These are phyloP conservation scores for Phoxinus dragarum DNA, from an alignment of 2,797 vertebrate genomes.

Conservation along the genomic window DNA sequence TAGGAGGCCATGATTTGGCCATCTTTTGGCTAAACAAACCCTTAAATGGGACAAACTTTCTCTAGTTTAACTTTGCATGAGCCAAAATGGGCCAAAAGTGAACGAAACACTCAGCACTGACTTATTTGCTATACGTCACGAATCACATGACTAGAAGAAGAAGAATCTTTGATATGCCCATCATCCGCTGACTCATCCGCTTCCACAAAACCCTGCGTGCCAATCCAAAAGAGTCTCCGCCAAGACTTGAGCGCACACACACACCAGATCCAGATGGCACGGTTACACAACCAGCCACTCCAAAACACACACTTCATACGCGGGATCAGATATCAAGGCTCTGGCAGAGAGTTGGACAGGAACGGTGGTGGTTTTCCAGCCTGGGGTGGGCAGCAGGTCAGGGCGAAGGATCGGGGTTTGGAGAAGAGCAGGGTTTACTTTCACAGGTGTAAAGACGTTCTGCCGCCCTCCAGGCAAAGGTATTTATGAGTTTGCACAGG, in stretches of 20 bases:
- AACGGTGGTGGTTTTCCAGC: constrained; percentile 57
- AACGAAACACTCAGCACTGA: neutral
- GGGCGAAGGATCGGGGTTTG: constrained; percentile 4
- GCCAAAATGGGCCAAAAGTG: neutral
- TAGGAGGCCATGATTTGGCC: too few relatives aligned
- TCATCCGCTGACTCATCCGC: neutral
- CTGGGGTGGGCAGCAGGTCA: constrained; percentile 55
- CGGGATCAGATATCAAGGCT: constrained; percentile 56
- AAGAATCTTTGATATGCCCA: constrained; percentile 13
- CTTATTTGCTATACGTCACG: neutral
- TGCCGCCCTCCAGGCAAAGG: constrained; percentile 61
- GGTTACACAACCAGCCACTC: constrained; percentile 53
- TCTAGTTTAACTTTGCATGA: neutral
- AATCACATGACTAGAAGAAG: neutral
- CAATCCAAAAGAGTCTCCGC: neutral
- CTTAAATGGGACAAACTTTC: neutral
- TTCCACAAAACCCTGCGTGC: neutral
- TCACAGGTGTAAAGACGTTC: constrained; percentile 63
- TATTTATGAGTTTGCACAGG: constrained; percentile 69
- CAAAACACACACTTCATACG: constrained; percentile 21
- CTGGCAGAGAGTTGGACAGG: constrained; percentile 61
- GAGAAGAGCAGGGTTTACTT: constrained; percentile 63
- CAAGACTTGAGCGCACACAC: constrained; percentile 23
- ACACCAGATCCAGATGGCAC: constrained; percentile 61
- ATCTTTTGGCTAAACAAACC: neutral